Percentiles rank a stretch among this genome's conserved stretches.
phyloP scores from a whole-genome alignment of 1,140 invertebrate species.

The Coelopa frigida region DNA sequence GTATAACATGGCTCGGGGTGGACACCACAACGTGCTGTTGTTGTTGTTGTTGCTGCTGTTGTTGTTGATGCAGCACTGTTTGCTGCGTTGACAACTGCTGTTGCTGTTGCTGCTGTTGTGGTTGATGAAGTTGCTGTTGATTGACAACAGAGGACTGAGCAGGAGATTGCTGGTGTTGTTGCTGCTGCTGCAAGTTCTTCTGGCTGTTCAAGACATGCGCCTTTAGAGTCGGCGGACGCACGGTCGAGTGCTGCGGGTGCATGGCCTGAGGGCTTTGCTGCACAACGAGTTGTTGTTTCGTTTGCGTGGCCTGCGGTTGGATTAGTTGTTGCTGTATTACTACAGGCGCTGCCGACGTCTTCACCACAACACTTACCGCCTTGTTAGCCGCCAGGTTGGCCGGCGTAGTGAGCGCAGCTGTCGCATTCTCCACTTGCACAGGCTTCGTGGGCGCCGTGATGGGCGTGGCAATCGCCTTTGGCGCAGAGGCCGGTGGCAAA shows the following conservation, averaged over 20 bases:
- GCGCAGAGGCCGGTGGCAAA: neutral
- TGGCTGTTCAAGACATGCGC: conserved; percentile 39
- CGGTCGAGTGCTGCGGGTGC: conserved; percentile 30
- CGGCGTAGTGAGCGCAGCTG: conserved; percentile 9
- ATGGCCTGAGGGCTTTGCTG: conserved; percentile 30
- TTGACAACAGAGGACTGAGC: no score
- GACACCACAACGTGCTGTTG: conserved; percentile 30
- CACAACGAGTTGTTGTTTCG: conserved; percentile 30
- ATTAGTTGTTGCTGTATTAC: conserved; percentile 25
- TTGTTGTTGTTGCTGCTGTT: conserved; percentile 11
- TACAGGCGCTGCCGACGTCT: conserved; percentile 20
- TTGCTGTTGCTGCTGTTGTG: conserved; percentile 15
- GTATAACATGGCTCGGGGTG: conserved; percentile 25
- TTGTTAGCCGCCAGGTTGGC: conserved; percentile 28
- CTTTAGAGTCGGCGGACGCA: conserved; percentile 32
- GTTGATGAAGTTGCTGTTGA: conserved; percentile 10
- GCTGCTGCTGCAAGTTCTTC: conserved; percentile 33
- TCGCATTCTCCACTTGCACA: conserved; percentile 21
- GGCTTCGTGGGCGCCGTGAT: conserved; percentile 28
- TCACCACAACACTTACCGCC: conserved; percentile 34
- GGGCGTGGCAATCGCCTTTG: conserved; percentile 16
- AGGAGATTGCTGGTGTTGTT: conserved; percentile 10
- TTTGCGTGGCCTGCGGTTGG: conserved; percentile 13
- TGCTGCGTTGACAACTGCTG: conserved; percentile 6
- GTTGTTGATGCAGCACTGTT: neutral